Evolutionary conservation across 2,888 invertebrate species (phyloP), one percentile per base, ranked within the genome.

Genomic region (Polyommatus icarus): DNA sequence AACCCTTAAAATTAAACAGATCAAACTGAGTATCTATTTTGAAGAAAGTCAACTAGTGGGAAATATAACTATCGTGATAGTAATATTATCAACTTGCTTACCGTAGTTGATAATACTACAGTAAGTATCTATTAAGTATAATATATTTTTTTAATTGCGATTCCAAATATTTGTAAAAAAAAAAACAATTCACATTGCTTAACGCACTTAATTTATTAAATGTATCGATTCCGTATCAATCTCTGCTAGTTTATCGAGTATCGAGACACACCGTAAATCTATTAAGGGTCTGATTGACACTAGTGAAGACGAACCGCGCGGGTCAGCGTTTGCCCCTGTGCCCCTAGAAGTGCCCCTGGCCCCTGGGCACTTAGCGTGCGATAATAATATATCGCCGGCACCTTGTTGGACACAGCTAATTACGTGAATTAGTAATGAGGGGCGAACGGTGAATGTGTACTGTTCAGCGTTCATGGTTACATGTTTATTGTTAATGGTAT

Each of bases 351-450:
- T 80, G 82, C 83, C 88, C 88, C 88, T 87, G 83, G 83, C 84
- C 78, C 83, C 76, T 78, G 84, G 81, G 84, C 89, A 91, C 91
- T 93, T 93, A 92, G 86, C 91, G 86, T 90, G 67, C 89, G 85
- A 90, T 91, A 87, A 90, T 91, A 87, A 93, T 91, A 87, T 91
- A 93, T 90, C 79, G 91, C 84, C 80, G 84, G 85, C 86, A 88
- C 88, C 46, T 90, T 86, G 89, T 88, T 87, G 84, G 87, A 89
- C 89, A 85, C 85, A 87, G 89, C 87, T 91, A 91, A 92, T 92
- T 90, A 90, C 90, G 83, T 91, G 90, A 88, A 92, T 91, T 92
- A 92, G 89, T 91, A 89, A 93, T 92, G 87, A 90, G 85, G 83
- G 85, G 86, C 83, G 81, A 83, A 81, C 80, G 79, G 80, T 80